Base-by-base conservation (phyloP, 2,888 invertebrate genomes). In the Lasioglossum calceatum region DNA sequence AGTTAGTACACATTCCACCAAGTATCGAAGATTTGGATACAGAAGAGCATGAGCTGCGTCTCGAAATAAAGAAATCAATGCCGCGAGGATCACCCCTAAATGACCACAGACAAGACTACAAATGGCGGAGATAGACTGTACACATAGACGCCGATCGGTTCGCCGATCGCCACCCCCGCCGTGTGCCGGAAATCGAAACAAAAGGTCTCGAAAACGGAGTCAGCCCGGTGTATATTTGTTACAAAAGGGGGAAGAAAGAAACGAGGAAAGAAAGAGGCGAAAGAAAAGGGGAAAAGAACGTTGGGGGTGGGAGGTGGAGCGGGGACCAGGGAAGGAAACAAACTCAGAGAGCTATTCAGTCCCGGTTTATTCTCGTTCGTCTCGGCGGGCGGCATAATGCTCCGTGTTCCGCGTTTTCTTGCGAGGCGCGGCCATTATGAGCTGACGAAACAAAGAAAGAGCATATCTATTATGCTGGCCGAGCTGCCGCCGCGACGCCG, bases 331-430 rank as follows among this genome's bases (percentile, higher is more conserved):
- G 89, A 89, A 91, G 91, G 88, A 91, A 91, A 91, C 91, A 87
- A 91, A 88, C 91, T 91, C 90, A 86, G 85, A 87, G 80, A 87
- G 87, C 82, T 70, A 87, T 90, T 91, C 87, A 89, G 87, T 67
- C 87, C 74, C 83, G 89, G 87, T 91, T 91, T 91, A 91, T 90
- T 91, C 90, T 89, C 84, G 86, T 88, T 91, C 87, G 91, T 91
- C 91, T 91, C 91, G 90, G 84, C 91, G 91, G 90, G 87, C 84
- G 83, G 87, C 88, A 91, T 91, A 91, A 91, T 91, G 88, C 91
- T 85, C 84, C 91, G 90, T 91, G 87, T 91, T 90, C 89, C 91
- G 90, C 91, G 91, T 91, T 91, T 91, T 91, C 91, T 91, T 91
- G 90, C 91, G 90, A 91, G 91, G 87, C 90, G 87, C 90, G 89